These are phyloP conservation scores for Penaeus monodon DNA, from an alignment of 2,888 invertebrate species.

Conservation along the genomic window DNA sequence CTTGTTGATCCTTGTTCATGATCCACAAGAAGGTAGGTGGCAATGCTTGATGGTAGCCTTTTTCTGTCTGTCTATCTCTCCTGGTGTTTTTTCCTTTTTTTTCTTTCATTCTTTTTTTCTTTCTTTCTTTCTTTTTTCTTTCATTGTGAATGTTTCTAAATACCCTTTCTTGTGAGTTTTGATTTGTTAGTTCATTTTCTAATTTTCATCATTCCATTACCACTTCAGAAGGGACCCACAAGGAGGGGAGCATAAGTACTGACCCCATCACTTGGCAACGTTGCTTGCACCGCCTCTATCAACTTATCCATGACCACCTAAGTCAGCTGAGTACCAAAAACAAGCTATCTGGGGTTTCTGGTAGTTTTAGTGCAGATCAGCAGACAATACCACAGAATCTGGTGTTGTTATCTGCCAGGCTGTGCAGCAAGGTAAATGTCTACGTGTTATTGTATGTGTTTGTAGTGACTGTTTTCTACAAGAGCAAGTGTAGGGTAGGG, in stretches of 20 bases:
- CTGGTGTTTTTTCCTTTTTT: too few species aligned
- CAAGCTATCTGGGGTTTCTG: neutral
- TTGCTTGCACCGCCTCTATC: slow-evolving; percentile 29
- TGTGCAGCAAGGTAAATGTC: slow-evolving; percentile 29
- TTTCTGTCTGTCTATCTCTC: too few species aligned
- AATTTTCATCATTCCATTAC: neutral
- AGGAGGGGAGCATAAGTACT: neutral
- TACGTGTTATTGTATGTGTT: neutral
- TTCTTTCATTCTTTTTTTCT: too few species aligned
- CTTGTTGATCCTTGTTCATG: slow-evolving; percentile 22
- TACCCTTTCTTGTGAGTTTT: neutral
- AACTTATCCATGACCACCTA: slow-evolving; percentile 27
- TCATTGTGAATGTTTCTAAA: neutral
- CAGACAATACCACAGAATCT: slow-evolving; percentile 19
- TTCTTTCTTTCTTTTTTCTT: too few species aligned
- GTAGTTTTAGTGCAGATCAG: neutral
- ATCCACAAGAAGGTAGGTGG: slow-evolving; percentile 39
- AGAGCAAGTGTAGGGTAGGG: neutral
- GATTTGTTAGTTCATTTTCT: too few species aligned
- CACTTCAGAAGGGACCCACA: slow-evolving; percentile 17
- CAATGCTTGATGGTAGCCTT: neutral
- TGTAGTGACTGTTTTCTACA: neutral
- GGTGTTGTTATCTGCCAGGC: slow-evolving; percentile 5
- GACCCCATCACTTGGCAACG: slow-evolving; percentile 23
- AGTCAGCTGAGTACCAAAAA: neutral